Evolutionary conservation across 2,797 vertebrate genomes (phyloP).

Genomic region (Protonibea diacanthus): DNA sequence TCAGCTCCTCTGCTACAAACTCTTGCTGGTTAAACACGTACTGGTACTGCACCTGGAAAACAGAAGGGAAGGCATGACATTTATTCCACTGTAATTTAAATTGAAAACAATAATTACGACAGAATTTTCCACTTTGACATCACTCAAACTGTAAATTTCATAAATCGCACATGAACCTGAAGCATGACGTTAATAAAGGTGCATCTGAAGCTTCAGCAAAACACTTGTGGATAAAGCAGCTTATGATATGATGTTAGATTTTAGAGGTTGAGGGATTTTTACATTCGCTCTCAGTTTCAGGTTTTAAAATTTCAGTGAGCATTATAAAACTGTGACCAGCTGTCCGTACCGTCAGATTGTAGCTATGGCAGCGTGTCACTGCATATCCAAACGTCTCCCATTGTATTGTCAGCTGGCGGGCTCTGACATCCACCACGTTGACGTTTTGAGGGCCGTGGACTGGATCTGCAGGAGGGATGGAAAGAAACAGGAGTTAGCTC

Average conservation of each 20-base stretch:
- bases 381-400: conserved; percentile 98
- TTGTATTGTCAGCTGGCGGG: conserved; percentile 95
- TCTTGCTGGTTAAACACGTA: conserved; percentile 96
- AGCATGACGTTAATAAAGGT: background rate
- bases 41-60: conserved; percentile 90
- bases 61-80: background rate
- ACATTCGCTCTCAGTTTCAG: background rate
- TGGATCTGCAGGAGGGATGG: conserved; percentile 84
- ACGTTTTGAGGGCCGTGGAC: conserved; percentile 95
- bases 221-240: background rate
- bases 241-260: background rate
- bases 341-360: conserved; percentile 91
- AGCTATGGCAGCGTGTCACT: conserved; percentile 97
- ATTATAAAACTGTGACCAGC: background rate
- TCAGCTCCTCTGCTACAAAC: conserved; percentile 92
- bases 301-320: too few relatives aligned
- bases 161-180: background rate
- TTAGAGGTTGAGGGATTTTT: background rate
- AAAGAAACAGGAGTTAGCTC: conserved; percentile 13
- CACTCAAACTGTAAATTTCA: background rate
- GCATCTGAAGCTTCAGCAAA: background rate
- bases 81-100: background rate
- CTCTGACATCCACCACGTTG: conserved; percentile 95
- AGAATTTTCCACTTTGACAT: background rate
- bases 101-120: background rate